Base-by-base conservation (phyloP, 1,140 invertebrate genomes). In the Oryctes rhinoceros region DNA sequence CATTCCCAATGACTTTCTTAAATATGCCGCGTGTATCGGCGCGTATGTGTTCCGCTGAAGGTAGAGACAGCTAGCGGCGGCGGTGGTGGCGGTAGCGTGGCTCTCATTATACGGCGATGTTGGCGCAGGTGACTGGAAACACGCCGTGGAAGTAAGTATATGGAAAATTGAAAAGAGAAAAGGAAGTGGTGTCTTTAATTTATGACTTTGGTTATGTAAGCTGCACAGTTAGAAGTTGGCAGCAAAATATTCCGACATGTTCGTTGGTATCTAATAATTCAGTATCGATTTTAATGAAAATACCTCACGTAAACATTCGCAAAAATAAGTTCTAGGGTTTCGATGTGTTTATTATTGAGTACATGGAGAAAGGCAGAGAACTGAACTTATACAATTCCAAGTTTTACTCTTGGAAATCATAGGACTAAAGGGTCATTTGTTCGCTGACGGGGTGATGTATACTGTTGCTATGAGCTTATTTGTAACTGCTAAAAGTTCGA, bases 1-100 rank as follows among this genome's bases (percentile, higher is more conserved):
- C 81, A 81, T 83, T 71, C 65, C 65, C 84, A 83, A 84, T 84
- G 83, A 83, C 84, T 81, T 83, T 84, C 82, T 83, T 84, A 84
- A 84, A 84, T 84, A 84, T 84, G 82, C 84, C 81, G 81, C 82
- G 81, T 83, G 84, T 84, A 84, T 84, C 82, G 83, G 82, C 76
- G 76, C 65, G 65, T 71, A 71, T 71, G 65, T 71, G 65, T 67
- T 67, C 65, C 18, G 30, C 65, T 11, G 65, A 18, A 10, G 65
- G 65, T 59, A 18, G 53, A n/a, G 65, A 24, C 24, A 37, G 20
- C 65, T 7, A 44, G 13, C 65, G 65, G 65, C 24, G 20, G 65
- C 65, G 10, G 65, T 9, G 65, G 65, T 24, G 24, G 65, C 13
- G 35, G 65, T 15, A 24, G 24, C 24, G 65, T 71, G 35, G 65